Evolutionary conservation across 2,113 vertebrate genomes (phyloP), one percentile per base, ranked within the genome.

Genomic region (Hippocampus zosterae): DNA sequence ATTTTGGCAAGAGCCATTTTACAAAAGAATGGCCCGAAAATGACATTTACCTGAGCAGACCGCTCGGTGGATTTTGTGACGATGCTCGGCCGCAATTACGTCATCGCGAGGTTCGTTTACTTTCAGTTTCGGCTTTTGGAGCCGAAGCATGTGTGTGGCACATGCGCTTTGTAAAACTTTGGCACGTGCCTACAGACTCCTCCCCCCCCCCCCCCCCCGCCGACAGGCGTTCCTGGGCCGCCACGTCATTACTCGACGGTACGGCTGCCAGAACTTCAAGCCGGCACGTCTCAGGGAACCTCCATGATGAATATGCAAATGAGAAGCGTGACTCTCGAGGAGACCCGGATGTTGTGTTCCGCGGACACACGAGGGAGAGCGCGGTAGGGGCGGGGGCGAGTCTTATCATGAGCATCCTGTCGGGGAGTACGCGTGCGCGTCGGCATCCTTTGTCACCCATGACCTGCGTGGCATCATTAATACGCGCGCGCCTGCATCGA

Each of bases 151-250:
- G n/a, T n/a, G n/a, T n/a, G n/a, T n/a, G n/a, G n/a, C n/a, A n/a
- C n/a, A 76, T 70, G 76, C 73, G 89, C 82, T 89, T 79, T 88
- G 82, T 81, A 81, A 91, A 91, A 90, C 85, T 88, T 56, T 90
- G 92, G 91, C 93, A 93, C 93, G 92, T 91, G 64, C 62, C 33
- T 71, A 21, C 23, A 76, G 25, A 21, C 44, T 33, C 61, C 23
- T 18, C 59, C 27, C 70, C 67, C 79, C 42, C 44, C 42, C 61
- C 23, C n/a, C 59, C 27, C 70, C 67, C 79, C 42, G 4, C 42
- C 3, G 10, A 76, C 65, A 76, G 75, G 81, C 74, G 81, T 86
- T 84, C 75, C 75, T 65, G 80, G 76, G 83, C 79, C 77, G 74
- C 79, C 70, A 75, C 71, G 85, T 84, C 86, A 89, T 90, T 86